Conservation (phyloP, 2,797 vertebrate genomes). For the Amniataba percoides region DNA sequence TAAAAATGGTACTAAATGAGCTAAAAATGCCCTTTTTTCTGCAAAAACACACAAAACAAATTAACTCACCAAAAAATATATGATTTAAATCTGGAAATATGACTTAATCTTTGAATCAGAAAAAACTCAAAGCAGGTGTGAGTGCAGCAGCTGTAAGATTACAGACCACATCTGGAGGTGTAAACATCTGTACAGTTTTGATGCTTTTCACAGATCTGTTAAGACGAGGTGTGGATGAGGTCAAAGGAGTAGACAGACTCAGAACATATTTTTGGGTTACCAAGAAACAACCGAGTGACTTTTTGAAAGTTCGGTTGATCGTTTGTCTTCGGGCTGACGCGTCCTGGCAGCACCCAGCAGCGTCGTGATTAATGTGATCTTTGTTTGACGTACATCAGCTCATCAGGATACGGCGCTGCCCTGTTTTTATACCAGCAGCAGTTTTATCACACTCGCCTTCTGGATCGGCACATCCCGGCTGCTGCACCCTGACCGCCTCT, state of each 20-base stretch:
- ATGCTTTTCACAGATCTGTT: neutral
- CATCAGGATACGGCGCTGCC: too few relatives aligned
- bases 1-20: neutral
- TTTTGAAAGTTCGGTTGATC: neutral
- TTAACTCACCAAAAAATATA: neutral
- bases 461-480: too few relatives aligned
- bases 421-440: neutral
- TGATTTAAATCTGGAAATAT: neutral
- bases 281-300: neutral
- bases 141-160: neutral
- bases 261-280: too few relatives aligned
- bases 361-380: neutral
- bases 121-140: neutral
- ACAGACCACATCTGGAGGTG: neutral
- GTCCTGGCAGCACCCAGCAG: neutral
- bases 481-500: too few relatives aligned
- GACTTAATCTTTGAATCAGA: neutral
- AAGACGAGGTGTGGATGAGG: neutral
- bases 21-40: neutral
- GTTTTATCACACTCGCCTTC: neutral
- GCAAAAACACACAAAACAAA: constrained; percentile 1
- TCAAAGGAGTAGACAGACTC: neutral
- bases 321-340: neutral
- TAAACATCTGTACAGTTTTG: neutral
- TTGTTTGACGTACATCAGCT: too few relatives aligned